phyloP scores from a whole-genome alignment of 2,888 invertebrate genomes.

The Pseudanteris insignis region DNA sequence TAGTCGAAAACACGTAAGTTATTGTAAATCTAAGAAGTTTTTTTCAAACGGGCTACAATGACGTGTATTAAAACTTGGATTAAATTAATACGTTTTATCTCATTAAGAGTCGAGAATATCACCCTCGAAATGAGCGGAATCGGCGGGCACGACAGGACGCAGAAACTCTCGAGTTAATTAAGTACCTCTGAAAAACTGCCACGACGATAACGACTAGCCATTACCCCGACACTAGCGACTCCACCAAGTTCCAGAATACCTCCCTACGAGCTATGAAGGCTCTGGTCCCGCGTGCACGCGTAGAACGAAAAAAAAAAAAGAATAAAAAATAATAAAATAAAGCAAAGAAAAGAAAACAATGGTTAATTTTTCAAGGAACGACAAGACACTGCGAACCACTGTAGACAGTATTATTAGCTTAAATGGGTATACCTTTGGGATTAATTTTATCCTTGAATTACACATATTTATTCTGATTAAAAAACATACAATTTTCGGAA shows the following conservation, averaged over 20 bases:
- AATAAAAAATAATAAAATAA: too few species aligned
- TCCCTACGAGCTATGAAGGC: conserved; percentile 16
- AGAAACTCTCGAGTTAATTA: conserved; percentile 33
- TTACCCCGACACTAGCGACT: conserved; percentile 30
- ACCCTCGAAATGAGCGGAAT: conserved; percentile 6
- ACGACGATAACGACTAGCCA: conserved; percentile 36
- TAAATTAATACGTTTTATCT: conserved; percentile 36
- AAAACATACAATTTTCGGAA: too few species aligned
- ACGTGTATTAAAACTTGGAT: conserved; percentile 29
- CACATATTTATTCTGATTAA: too few species aligned
- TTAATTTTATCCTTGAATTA: too few species aligned
- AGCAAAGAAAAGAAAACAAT: too few species aligned
- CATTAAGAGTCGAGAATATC: conserved; percentile 18
- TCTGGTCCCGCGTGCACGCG: conserved; percentile 12
- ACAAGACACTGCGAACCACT: too few species aligned
- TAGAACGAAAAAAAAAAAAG: too few species aligned
- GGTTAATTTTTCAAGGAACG: too few species aligned
- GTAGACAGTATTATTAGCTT: too few species aligned
- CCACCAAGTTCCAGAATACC: conserved; percentile 27
- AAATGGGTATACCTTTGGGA: too few species aligned
- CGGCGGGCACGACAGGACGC: conserved; percentile 22
- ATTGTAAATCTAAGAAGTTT: too few species aligned
- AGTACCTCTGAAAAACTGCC: conserved; percentile 36
- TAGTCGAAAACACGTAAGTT: too few species aligned
- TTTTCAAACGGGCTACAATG: conserved; percentile 26